Conservation (phyloP, 1,140 invertebrate species). For the Thalassaphorura encarpata region DNA sequence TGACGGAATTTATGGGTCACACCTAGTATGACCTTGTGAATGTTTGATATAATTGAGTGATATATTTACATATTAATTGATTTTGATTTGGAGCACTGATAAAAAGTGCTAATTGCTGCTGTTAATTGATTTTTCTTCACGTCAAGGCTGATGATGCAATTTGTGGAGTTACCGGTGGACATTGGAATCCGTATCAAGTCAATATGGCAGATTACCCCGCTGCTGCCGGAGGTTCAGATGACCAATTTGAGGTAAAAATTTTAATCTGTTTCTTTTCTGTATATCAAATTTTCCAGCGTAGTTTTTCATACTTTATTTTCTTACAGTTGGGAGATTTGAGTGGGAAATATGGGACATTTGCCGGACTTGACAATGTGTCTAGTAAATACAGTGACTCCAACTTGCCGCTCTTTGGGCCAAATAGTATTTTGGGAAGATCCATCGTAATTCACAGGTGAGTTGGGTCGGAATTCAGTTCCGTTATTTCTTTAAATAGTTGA, state of each 20-base stretch:
- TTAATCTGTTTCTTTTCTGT: neutral
- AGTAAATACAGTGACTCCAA: slow-evolving; percentile 61
- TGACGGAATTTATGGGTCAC: neutral
- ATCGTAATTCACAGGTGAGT: slow-evolving; percentile 74
- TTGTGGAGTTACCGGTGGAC: slow-evolving; percentile 38
- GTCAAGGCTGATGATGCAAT: slow-evolving; percentile 34
- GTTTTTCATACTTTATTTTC: neutral
- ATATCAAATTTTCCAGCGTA: neutral
- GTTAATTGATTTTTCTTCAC: neutral
- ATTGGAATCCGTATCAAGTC: slow-evolving; percentile 45
- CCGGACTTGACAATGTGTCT: slow-evolving; percentile 31
- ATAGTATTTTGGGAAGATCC: slow-evolving; percentile 70
- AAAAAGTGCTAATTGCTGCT: neutral
- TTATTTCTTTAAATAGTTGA: too few species aligned
- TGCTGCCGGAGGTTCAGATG: slow-evolving; percentile 57
- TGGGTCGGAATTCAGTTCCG: too few species aligned
- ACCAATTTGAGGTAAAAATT: slow-evolving; percentile 56
- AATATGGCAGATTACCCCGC: slow-evolving; percentile 34
- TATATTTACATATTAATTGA: too few species aligned
- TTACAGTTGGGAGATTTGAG: slow-evolving; percentile 66
- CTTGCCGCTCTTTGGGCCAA: slow-evolving; percentile 67
- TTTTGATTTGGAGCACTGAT: neutral
- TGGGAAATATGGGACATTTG: slow-evolving; percentile 58
- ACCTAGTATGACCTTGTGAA: too few species aligned
- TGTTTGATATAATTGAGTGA: too few species aligned